Percentiles rank a stretch among this genome's conserved stretches.
Conservation (phyloP, 2,797 vertebrate genomes). For the Eulemur rubriventer region DNA sequence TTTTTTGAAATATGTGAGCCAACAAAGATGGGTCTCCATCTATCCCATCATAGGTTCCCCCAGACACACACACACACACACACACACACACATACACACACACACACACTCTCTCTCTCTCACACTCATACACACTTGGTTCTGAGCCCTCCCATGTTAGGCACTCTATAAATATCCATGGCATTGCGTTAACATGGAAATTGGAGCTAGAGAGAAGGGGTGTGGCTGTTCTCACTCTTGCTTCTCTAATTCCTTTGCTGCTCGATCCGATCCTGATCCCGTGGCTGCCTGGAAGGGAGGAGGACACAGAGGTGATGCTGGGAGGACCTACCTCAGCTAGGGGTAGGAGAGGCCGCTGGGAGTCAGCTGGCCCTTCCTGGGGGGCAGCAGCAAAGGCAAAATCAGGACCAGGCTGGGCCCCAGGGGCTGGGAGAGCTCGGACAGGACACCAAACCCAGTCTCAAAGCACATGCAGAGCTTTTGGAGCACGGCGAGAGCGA, state of each 20-base stretch:
- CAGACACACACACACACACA: background rate
- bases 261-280: background rate
- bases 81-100: background rate
- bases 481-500: background rate
- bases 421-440: background rate
- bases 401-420: background rate
- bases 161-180: background rate
- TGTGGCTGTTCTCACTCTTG: background rate
- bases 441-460: background rate
- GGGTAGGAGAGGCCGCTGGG: background rate
- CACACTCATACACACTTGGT: background rate
- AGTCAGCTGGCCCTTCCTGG: background rate
- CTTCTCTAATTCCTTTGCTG: background rate
- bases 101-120: background rate
- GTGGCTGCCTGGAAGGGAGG: background rate
- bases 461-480: background rate
- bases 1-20: conserved; percentile 2
- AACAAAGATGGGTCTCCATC: background rate
- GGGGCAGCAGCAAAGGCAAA: background rate
- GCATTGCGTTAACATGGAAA: background rate
- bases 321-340: background rate
- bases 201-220: background rate
- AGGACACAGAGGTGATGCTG: background rate
- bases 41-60: background rate
- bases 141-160: background rate